These are phyloP conservation scores for Tenualosa ilisha DNA, from an alignment of 2,797 vertebrate genomes.

Conservation along the genomic window DNA sequence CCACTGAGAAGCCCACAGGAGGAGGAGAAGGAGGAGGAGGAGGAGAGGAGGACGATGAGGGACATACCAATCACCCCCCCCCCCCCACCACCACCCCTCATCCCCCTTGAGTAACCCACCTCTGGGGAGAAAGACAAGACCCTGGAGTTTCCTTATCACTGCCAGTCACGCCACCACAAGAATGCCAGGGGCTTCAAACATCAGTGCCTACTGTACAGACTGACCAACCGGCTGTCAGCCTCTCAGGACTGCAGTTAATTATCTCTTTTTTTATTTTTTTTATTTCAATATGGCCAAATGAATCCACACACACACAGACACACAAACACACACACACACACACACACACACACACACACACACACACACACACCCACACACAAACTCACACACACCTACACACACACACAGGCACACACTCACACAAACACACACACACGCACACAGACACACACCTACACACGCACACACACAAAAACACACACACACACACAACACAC, in stretches of 20 bases:
- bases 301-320: not conserved
- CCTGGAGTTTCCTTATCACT: not conserved
- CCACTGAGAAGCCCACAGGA: not conserved
- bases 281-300: not conserved
- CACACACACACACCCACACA: too few relatives aligned
- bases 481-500: too few relatives aligned
- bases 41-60: too few relatives aligned
- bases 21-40: conserved; percentile 10
- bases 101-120: not conserved
- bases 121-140: not conserved
- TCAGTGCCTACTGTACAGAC: not conserved
- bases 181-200: not conserved
- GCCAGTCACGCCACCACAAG: not conserved
- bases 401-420: too few relatives aligned
- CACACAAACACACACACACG: too few relatives aligned
- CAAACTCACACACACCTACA: too few relatives aligned
- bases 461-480: too few relatives aligned
- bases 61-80: conserved; percentile 2
- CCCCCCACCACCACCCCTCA: not conserved
- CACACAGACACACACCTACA: too few relatives aligned
- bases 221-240: not conserved
- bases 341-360: too few relatives aligned
- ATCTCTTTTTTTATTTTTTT: not conserved
- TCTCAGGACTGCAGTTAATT: not conserved
- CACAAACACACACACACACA: too few relatives aligned